Evolutionary conservation across 2,113 vertebrate species (phyloP), one percentile per base, ranked within the genome.

Genomic region (Siniperca knerii): DNA sequence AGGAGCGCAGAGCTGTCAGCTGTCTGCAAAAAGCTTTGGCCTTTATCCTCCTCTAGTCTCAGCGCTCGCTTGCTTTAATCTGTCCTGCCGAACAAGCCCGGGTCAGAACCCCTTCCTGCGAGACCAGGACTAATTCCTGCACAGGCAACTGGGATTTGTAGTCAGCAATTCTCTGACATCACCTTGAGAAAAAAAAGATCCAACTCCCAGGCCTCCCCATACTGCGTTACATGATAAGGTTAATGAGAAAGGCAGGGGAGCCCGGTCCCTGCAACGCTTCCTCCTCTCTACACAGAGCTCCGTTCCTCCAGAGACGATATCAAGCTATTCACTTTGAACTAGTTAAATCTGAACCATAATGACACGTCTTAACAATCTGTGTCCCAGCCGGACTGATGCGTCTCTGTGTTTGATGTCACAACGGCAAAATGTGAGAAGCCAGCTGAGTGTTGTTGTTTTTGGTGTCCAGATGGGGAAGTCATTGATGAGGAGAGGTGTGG

Each of bases 151-250:
- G 92, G 89, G 94, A 94, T 92, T 93, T 91, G 86, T 91, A 94
- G 94, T 93, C 90, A 90, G 87, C 92, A 92, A 74, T 93, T 82
- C 72, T 92, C 85, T 85, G 82, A 89, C 87, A 89, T 92, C 84
- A 90, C 87, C 83, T 92, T 90, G 90, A 92, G 86, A 81, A 65
- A 60, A 33, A 66, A 79, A 44, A 57, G 50, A 79, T 73, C 66
- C 67, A 84, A 50, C 84, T 93, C 89, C 86, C 85, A 66, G 83
- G 77, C 84, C 86, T 85, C 77, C 60, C 54, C 21, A 10, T 11
- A 12, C 84, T 18, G 75, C 21, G 15, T 74, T 85, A 90, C 76
- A 92, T 68, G 86, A 90, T 84, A 86, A 94, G 87, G 92, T 93
- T 94, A 91, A 92, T 92, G 90, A 93, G 90, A 71, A 48, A 73